phyloP scores from a whole-genome alignment of 1,140 invertebrate genomes.

The Drosophila ananassae region DNA sequence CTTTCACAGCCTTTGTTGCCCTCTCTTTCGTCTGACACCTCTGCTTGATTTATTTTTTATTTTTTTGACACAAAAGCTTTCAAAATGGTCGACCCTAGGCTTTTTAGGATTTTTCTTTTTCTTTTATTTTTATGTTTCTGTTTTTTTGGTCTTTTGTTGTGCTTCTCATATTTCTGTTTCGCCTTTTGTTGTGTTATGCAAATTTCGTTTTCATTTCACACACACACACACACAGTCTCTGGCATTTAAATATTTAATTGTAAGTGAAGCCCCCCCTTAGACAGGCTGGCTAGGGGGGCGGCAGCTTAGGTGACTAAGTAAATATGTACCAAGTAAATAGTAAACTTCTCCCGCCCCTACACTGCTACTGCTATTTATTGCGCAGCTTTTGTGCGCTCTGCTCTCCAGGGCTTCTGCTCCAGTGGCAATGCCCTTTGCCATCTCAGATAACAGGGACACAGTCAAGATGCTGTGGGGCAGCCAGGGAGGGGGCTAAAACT shows the following conservation, averaged over 20 bases:
- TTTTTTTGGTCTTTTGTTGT: not conserved
- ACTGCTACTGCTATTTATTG: slow-evolving; percentile 66
- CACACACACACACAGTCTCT: slow-evolving; percentile 23
- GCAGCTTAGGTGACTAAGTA: slow-evolving; percentile 18
- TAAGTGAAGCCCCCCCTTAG: slow-evolving; percentile 47
- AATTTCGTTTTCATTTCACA: slow-evolving; percentile 61
- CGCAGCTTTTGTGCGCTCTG: slow-evolving; percentile 76
- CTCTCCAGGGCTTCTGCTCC: slow-evolving; percentile 35
- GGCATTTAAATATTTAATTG: slow-evolving; percentile 77
- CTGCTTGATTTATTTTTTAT: slow-evolving; percentile 45
- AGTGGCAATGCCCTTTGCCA: slow-evolving; percentile 81
- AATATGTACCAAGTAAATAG: slow-evolving; percentile 58
- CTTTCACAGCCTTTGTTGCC: not conserved
- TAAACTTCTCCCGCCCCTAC: not conserved
- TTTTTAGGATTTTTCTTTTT: slow-evolving; percentile 22
- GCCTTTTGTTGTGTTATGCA: slow-evolving; percentile 64
- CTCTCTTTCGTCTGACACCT: slow-evolving; percentile 39
- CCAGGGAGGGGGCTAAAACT: not conserved
- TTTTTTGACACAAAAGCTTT: slow-evolving; percentile 29
- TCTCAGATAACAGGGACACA: slow-evolving; percentile 57
- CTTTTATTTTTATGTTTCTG: slow-evolving; percentile 6
- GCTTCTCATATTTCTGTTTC: slow-evolving; percentile 26
- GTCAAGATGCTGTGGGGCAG: slow-evolving; percentile 23
- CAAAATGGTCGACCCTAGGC: slow-evolving; percentile 46
- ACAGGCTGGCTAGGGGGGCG: not conserved